Base-by-base conservation (phyloP, 2,113 vertebrate genomes). In the Gallinago media region DNA sequence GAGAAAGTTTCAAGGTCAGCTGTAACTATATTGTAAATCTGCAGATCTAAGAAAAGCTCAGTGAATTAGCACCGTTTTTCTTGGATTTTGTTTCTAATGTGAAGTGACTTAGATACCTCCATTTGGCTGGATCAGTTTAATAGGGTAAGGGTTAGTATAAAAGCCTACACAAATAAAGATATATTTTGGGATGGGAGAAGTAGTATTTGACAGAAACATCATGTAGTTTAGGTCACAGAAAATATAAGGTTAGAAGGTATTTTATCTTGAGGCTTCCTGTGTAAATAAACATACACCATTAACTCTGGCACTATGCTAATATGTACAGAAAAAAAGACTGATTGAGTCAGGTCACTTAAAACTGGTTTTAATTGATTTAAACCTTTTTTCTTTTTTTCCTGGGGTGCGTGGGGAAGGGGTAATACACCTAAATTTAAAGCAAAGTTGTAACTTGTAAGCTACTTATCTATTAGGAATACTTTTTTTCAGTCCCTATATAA, bases 1-100 rank as follows among this genome's bases (percentile, higher is more conserved):
- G 76, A 84, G 47, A 75, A 91, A 96, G 58, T 55, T 21, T 96
- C 96, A 98, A 97, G 96, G 94, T 97, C 96, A 96, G 80, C 70
- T 87, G 85, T 70, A 94, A 85, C 81, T 89, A 36, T 68, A 84
- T 78, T 90, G 86, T 65, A 92, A 94, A 91, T 73, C 47, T 95
- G 19, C 82, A 68, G 22, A 62, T 96, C 62, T 85, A 18, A 84
- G 91, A 72, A 94, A 89, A 91, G 49, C 32, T 72, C 67, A 78
- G 96, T 77, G 85, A 88, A 95, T 95, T 92, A 94, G 19, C 6
- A 86, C 14, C 49, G 7, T 58, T 47, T 85, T 78, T 83, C 36
- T 49, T 50, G 34, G 72, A 40, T 94, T 83, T 88, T 87, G 23
- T 71, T 75, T 83, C 25, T 87, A 61, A 63, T 32, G 32, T 55